A percentile compares a stretch with the other conserved stretches of the same genome.
These are phyloP conservation scores for human DNA, from an alignment of 2,113 vertebrate genomes.

Conservation along the genomic window GRCh38 chrX:33225501-33226000, in stretches of 20 bases:
- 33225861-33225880: neutral
- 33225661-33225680: neutral
- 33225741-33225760: neutral
- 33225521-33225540: neutral
- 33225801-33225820: neutral
- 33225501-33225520: neutral
- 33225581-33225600: neutral
- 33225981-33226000: neutral
- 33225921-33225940: neutral
- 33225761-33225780: neutral
- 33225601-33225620: neutral
- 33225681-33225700: neutral
- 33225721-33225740: neutral
- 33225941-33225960: neutral
- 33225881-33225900: neutral
- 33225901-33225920: neutral
- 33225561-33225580: neutral
- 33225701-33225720: neutral
- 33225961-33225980: neutral
- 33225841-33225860: neutral
- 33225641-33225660: neutral
- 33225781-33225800: neutral
- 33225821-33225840: neutral
- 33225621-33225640: neutral
- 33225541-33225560: neutral